These are phyloP conservation scores for Eristalis tenax DNA, from an alignment of 2,888 invertebrate genomes.

Conservation along the genomic window DNA sequence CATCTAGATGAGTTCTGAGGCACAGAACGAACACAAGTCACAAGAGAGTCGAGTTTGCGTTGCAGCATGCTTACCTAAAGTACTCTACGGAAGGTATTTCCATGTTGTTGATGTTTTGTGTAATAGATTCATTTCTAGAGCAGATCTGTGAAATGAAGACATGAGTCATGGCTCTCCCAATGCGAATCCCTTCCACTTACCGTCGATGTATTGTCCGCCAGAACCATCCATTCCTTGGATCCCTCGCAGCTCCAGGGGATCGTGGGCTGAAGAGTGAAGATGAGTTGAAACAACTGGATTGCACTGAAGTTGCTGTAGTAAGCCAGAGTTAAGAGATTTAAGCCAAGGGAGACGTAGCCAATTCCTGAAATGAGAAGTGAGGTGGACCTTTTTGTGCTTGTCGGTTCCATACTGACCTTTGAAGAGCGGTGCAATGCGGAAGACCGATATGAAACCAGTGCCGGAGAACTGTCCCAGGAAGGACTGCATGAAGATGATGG, in stretches of 20 bases:
- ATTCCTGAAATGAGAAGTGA: slow-evolving; percentile 84
- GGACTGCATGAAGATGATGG: slow-evolving; percentile 92
- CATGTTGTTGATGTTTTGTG: neutral
- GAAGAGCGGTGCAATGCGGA: slow-evolving; percentile 83
- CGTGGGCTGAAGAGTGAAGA: slow-evolving; percentile 84
- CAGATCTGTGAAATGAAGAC: neutral
- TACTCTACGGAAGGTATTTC: slow-evolving; percentile 20
- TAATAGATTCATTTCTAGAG: neutral
- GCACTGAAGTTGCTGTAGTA: slow-evolving; percentile 83
- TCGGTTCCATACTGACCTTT: slow-evolving; percentile 3
- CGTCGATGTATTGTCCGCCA: neutral
- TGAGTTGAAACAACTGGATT: slow-evolving; percentile 87
- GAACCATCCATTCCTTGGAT: slow-evolving; percentile 60
- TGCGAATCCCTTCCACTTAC: neutral
- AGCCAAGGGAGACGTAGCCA: slow-evolving; percentile 89
- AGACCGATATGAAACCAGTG: slow-evolving; percentile 90
- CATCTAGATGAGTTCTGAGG: neutral
- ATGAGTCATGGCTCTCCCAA: neutral
- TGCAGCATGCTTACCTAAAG: slow-evolving; percentile 1
- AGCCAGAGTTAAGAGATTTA: slow-evolving; percentile 89
- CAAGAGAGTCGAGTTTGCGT: neutral
- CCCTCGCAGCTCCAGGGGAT: slow-evolving; percentile 92
- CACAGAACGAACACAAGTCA: neutral
- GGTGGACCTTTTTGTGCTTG: neutral
- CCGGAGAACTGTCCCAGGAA: slow-evolving; percentile 93